Percentiles rank a stretch among this genome's conserved stretches.
Evolutionary conservation across 2,797 vertebrate species (phyloP).

Genomic region (Halcyon chelicuti): DNA sequence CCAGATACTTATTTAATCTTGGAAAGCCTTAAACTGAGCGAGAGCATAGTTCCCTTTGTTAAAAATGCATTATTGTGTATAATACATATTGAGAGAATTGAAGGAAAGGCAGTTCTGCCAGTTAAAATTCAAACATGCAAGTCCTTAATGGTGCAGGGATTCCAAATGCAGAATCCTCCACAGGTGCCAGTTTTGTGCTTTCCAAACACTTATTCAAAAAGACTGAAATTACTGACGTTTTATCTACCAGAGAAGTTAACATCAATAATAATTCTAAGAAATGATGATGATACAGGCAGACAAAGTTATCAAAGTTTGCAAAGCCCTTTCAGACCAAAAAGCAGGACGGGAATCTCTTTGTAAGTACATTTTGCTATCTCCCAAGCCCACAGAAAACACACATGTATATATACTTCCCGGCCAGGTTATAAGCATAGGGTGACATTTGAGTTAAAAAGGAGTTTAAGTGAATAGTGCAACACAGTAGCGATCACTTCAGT

Average conservation of each 20-base stretch:
- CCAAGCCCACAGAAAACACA: background rate
- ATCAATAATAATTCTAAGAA: background rate
- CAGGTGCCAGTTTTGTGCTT: background rate
- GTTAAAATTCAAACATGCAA: background rate
- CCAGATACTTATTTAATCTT: background rate
- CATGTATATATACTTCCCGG: background rate
- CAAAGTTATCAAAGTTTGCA: background rate
- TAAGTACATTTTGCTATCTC: rapidly evolving
- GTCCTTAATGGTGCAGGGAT: background rate
- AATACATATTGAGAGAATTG: background rate
- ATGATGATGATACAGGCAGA: background rate
- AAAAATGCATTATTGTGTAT: background rate
- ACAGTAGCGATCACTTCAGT: background rate
- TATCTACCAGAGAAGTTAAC: background rate
- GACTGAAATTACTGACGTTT: rapidly evolving
- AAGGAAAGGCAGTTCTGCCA: background rate
- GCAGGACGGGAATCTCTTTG: background rate
- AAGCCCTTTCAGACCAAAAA: background rate
- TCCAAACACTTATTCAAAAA: background rate
- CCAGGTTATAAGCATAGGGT: background rate
- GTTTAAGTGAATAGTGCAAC: background rate
- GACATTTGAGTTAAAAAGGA: background rate
- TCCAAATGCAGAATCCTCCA: background rate
- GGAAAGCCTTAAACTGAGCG: background rate
- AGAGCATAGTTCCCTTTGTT: background rate